Evolutionary conservation across 2,888 invertebrate genomes (phyloP).

Genomic region (Caenorhabditis afra): DNA sequence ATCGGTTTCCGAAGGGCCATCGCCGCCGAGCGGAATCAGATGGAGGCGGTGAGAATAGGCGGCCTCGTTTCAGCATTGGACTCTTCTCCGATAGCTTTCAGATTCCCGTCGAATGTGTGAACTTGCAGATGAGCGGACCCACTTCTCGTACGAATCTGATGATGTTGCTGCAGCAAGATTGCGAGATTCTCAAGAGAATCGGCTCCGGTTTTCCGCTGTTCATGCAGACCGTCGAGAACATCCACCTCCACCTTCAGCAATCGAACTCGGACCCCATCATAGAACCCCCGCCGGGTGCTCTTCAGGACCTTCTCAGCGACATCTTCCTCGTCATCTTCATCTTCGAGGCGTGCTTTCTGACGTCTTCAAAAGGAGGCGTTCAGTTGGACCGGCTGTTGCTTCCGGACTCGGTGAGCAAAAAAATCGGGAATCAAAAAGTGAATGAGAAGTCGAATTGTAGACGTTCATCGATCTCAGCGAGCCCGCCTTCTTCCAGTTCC

Average conservation of each 20-base stretch:
- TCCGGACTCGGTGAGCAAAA: constrained; percentile 34
- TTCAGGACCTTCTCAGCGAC: constrained; percentile 37
- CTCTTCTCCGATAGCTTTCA: background rate
- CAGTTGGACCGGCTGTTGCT: constrained; percentile 56
- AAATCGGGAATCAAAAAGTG: background rate
- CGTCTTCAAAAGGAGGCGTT: constrained; percentile 48
- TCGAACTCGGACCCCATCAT: no score
- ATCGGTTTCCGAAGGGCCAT: constrained; percentile 18
- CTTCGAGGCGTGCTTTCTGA: constrained; percentile 40
- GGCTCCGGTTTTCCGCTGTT: constrained; percentile 15
- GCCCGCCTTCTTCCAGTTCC: constrained; percentile 16
- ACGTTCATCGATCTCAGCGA: constrained; percentile 29
- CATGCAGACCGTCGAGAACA: constrained; percentile 27
- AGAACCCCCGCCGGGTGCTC: no score
- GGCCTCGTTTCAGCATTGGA: no score
- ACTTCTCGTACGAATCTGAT: constrained; percentile 21
- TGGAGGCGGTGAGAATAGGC: constrained; percentile 24
- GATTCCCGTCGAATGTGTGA: background rate
- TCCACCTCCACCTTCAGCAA: background rate
- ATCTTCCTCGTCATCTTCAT: constrained; percentile 31
- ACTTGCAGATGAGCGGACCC: constrained; percentile 16
- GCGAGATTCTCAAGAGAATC: constrained; percentile 23
- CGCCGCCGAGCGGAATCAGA: constrained; percentile 10
- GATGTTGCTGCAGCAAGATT: constrained; percentile 19
- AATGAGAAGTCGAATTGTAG: constrained; percentile 13